Base-by-base conservation (phyloP, 2,888 invertebrate species). In the Torymus auratus region DNA sequence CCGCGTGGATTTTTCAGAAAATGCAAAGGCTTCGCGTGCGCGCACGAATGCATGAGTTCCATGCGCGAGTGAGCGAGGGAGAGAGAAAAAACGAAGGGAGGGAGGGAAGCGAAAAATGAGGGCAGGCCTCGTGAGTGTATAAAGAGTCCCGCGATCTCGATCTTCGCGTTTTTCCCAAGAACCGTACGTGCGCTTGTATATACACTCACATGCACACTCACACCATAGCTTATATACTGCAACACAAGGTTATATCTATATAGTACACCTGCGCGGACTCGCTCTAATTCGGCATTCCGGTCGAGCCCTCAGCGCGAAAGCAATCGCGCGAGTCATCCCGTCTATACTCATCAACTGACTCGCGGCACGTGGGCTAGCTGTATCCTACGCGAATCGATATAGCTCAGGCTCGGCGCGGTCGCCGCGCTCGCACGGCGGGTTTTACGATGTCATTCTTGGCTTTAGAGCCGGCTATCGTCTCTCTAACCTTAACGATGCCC, bases 391-490 rank as follows among this genome's bases (percentile, higher is more conserved):
- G 23, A 13, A 12, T 13, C 12, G 52, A 41, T 41, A 41, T 41
- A 41, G 41, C 41, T 41, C 41, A 41, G 7, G 41, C 7, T 41
- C 41, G 7, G 41, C 7, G 41, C 28, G 28, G 2, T 28, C 28
- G 28, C 28, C 4, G 5, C 28, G 4, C 5, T 5, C 3, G 23
- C 55, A 13, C 20, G 20, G 75, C 20, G 20, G 75, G 14, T 52
- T 79, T 78, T 78, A 78, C 78, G 78, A 72, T 68, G 67, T 78
- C 78, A 28, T 78, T 72, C 60, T 67, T 68, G 28, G 7, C 61
- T 72, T 68, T 67, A 60, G 55, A 28, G 58, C 52, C 61, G 60
- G 68, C 68, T 61, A 58, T 65, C 75, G 53, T 15, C 60, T 15
- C 60, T 41, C 70, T 70, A 77, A 20, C 73, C 55, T 73, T 56